Evolutionary conservation across 2,113 vertebrate species (phyloP).

Genomic region (Scatophagus argus): DNA sequence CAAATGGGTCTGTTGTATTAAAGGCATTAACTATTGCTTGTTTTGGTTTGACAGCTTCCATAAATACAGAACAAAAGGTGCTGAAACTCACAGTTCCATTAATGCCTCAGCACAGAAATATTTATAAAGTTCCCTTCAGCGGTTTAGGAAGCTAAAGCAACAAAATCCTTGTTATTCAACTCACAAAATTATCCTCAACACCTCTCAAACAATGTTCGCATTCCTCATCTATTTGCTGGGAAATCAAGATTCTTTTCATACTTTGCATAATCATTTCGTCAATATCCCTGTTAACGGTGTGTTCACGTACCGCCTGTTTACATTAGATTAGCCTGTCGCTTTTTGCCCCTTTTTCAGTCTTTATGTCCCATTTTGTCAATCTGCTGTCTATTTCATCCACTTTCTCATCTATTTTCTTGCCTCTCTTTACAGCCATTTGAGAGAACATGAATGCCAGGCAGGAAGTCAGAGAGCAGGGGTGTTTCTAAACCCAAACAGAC

Average conservation of each 20-base stretch:
- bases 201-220: constrained; percentile 19
- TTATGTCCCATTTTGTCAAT: constrained; percentile 47
- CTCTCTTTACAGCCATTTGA: constrained; percentile 7
- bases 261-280: constrained; percentile 34
- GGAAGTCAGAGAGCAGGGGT: constrained; percentile 24
- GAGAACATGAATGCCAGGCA: constrained; percentile 48
- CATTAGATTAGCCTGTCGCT: constrained; percentile 25
- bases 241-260: constrained; percentile 6
- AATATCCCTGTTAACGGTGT: constrained; percentile 24
- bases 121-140: not conserved
- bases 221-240: constrained; percentile 13
- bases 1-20: constrained; percentile 17
- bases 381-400: constrained; percentile 17
- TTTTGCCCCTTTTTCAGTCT: constrained; percentile 11
- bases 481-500: constrained; percentile 73
- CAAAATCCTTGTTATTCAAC: constrained; percentile 3
- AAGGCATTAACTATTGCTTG: constrained; percentile 17
- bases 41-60: constrained; percentile 21
- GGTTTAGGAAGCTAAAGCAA: constrained; percentile 25
- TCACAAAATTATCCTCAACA: constrained; percentile 1
- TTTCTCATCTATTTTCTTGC: constrained; percentile 41
- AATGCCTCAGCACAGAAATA: not conserved
- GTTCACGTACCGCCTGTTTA: constrained; percentile 36
- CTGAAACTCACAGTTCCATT: constrained; percentile 4
- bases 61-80: constrained; percentile 1